Evolutionary conservation across 2,888 invertebrate species (phyloP).

Genomic region (Euproctis similis): DNA sequence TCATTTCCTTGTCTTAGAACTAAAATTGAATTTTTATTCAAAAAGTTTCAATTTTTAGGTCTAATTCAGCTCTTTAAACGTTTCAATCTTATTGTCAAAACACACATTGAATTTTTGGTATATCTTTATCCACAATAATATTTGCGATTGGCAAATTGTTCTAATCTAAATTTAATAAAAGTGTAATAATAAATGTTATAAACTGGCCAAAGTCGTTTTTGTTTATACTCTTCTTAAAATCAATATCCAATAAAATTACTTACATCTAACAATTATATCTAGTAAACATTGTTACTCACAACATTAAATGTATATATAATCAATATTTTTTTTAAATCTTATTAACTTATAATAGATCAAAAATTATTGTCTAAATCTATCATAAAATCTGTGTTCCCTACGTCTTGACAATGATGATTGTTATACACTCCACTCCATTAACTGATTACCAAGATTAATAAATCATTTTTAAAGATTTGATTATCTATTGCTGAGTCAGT

Average conservation of each 20-base stretch:
- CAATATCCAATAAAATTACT: slow-evolving; percentile 36
- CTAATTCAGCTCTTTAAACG: background rate
- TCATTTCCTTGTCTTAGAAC: too few relatives aligned
- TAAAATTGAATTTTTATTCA: too few relatives aligned
- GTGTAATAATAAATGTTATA: slow-evolving; percentile 29
- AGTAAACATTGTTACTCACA: slow-evolving; percentile 36
- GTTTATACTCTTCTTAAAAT: too few relatives aligned
- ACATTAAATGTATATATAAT: slow-evolving; percentile 39
- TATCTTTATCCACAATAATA: slow-evolving; percentile 17
- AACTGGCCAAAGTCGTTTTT: slow-evolving; percentile 63
- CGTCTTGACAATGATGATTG: slow-evolving; percentile 18
- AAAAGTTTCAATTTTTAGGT: too few relatives aligned
- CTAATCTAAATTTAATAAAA: slow-evolving; percentile 29
- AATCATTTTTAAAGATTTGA: too few relatives aligned
- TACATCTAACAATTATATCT: slow-evolving; percentile 13
- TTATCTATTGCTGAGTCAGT: too few relatives aligned
- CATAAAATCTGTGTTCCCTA: slow-evolving; percentile 22
- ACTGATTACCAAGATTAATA: background rate
- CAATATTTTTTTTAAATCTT: slow-evolving; percentile 24
- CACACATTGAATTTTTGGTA: slow-evolving; percentile 8
- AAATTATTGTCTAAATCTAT: slow-evolving; percentile 52
- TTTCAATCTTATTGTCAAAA: slow-evolving; percentile 8
- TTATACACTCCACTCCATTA: slow-evolving; percentile 11
- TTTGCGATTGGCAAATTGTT: slow-evolving; percentile 69
- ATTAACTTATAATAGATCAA: too few relatives aligned